phyloP scores from a whole-genome alignment of 2,888 invertebrate species.

The Sinelater perroti region DNA sequence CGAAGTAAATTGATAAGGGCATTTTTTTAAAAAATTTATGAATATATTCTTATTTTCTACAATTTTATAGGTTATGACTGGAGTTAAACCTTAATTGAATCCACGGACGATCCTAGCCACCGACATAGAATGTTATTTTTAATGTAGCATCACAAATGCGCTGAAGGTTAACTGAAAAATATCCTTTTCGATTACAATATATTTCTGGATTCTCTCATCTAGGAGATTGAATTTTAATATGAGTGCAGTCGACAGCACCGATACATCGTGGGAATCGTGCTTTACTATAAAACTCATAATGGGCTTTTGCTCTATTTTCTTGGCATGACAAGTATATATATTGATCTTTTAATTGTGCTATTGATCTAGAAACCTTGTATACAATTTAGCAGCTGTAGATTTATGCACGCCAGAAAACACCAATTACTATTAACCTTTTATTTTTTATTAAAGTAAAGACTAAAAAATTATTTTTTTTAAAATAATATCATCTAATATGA shows the following conservation, averaged over 20 bases:
- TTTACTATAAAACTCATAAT: neutral
- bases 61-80: no score
- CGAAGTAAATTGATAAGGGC: no score
- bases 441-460: no score
- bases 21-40: no score
- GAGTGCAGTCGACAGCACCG: conserved; percentile 3
- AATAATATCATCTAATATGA: no score
- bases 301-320: neutral
- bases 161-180: conserved; percentile 1
- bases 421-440: neutral
- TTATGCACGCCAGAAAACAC: neutral
- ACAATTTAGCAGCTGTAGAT: neutral
- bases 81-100: no score
- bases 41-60: no score
- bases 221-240: conserved; percentile 1
- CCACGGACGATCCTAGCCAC: no score
- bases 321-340: neutral
- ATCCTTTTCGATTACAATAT: conserved; percentile 11
- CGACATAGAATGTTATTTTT: conserved; percentile 2
- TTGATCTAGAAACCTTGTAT: neutral
- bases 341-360: neutral
- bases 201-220: no score
- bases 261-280: neutral
- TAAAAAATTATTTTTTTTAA: no score
- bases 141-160: conserved; percentile 38